Evolutionary conservation across 2,888 invertebrate genomes (phyloP), one percentile per base, ranked within the genome.

Genomic region (Salpingus planirostris): DNA sequence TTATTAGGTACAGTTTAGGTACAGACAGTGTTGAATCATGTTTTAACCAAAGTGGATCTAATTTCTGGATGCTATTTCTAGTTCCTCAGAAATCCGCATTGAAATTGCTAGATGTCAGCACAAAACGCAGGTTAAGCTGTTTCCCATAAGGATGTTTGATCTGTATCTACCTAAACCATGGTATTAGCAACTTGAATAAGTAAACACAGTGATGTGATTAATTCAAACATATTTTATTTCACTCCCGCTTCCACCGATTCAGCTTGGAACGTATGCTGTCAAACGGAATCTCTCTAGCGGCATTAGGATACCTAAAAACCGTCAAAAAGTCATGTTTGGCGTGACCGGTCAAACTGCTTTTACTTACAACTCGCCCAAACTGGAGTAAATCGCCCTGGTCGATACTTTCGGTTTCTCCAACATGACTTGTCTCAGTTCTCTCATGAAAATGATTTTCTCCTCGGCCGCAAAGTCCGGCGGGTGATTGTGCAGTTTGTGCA

Each of bases 401-500:
- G 56, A 42, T 2, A 54, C 46, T 5, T 32, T 43, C 0, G 56
- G 53, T 48, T 60, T 54, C 33, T 51, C 54, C 28, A 54, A 28
- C 46, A 57, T 48, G 1, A 60, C 52, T 31, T 60, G 59, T 32
- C 59, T 62, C 21, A 62, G 37, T 43, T 62, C 61, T 11, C 62
- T 37, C 44, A 60, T 42, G 40, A 62, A 62, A 18, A 62, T 52
- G 8, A 62, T 62, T 38, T 62, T 62, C 33, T 62, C 62, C 44
- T 62, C 62, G 3, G 62, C 62, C 1, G 56, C 51, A 36, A 54
- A 54, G 43, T 62, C 62, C 1, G 62, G 61, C 1, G 62, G 59
- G 44, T 62, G 62, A 38, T 62, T 62, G 39, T 62, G 62, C 2
- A 55, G 51, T 44, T 59, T 57, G 28, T 58, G 61, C 3, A 62